These are phyloP conservation scores for Pterostichus niger DNA, from an alignment of 2,888 invertebrate species.

Conservation along the genomic window DNA sequence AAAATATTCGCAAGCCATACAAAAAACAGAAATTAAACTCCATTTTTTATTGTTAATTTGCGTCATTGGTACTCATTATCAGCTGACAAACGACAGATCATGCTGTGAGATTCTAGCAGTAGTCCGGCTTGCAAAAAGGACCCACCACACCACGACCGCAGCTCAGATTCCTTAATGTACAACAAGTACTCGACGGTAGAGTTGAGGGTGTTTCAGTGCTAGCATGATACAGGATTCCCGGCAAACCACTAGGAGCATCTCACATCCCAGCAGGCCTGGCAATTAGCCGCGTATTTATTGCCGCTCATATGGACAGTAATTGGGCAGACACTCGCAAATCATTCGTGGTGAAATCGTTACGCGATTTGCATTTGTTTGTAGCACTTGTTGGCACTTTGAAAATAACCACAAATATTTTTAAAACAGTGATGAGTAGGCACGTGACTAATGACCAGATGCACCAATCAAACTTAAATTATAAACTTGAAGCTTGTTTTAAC, in stretches of 20 bases:
- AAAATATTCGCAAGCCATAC: neutral
- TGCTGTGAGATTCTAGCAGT: constrained; percentile 10
- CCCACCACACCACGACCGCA: constrained; percentile 54
- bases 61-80: constrained; percentile 51
- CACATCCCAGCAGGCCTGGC: constrained; percentile 58
- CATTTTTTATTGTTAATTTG: constrained; percentile 13
- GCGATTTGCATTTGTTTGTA: too few relatives aligned
- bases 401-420: constrained; percentile 8
- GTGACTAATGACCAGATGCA: too few relatives aligned
- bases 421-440: too few relatives aligned
- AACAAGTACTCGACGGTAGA: neutral
- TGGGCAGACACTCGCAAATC: constrained; percentile 69
- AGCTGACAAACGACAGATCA: constrained; percentile 43
- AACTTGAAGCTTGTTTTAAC: too few relatives aligned
- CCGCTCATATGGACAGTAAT: constrained; percentile 70
- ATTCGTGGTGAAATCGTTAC: constrained; percentile 14
- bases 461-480: too few relatives aligned
- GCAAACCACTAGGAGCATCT: constrained; percentile 36
- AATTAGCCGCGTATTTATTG: constrained; percentile 71
- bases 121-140: constrained; percentile 51
- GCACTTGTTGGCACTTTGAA: neutral
- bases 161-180: neutral
- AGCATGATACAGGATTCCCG: constrained; percentile 1
- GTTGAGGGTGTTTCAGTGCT: neutral
- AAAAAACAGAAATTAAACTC: constrained; percentile 34